Base-by-base conservation (phyloP, 2,888 invertebrate species). In the Diploptera punctata region DNA sequence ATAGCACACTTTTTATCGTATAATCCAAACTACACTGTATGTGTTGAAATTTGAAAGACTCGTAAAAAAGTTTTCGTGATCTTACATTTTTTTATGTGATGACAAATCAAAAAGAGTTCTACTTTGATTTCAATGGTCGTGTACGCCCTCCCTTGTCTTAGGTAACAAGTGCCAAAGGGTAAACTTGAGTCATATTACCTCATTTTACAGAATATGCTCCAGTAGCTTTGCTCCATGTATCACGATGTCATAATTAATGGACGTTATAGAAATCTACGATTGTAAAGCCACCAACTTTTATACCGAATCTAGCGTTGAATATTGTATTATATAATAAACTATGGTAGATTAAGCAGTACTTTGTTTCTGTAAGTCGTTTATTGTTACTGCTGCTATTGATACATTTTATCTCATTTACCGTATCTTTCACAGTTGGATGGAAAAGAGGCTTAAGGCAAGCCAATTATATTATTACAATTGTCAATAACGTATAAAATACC, bases 271-370 rank as follows among this genome's bases (percentile, higher is more conserved):
- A 33, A 10, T 7, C 5, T 33, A 33, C 10, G 33, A 33, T 10
- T 33, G n/a, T n/a, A 7, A 33, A 33, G 33, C 33, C 5, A 10
- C 33, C 10, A n/a, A n/a, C 9, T n/a, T 47, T 3, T 13, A 47
- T 47, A 47, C 4, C 3, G n/a, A 47, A 47, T 47, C 47, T n/a
- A n/a, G 47, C n/a, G 47, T 13, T 38, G 33, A 13, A 13, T 47
- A 7, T 47, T 47, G 47, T 47, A 47, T 47, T 47, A n/a, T 47
- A 47, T 47, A 47, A 47, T 47, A 47, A n/a, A n/a, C n/a, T 47
- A 47, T 47, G n/a, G 7, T n/a, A 47, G 47, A 47, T 47, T 47
- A n/a, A 7, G n/a, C 18, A n/a, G 47, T n/a, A 3, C 9, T 47
- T 47, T 13, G 47, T 47, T 47, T 47, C 38, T 5, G 7, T 38